Conservation (phyloP, 2,113 vertebrate species). For the Tricholaema leucomelas region DNA sequence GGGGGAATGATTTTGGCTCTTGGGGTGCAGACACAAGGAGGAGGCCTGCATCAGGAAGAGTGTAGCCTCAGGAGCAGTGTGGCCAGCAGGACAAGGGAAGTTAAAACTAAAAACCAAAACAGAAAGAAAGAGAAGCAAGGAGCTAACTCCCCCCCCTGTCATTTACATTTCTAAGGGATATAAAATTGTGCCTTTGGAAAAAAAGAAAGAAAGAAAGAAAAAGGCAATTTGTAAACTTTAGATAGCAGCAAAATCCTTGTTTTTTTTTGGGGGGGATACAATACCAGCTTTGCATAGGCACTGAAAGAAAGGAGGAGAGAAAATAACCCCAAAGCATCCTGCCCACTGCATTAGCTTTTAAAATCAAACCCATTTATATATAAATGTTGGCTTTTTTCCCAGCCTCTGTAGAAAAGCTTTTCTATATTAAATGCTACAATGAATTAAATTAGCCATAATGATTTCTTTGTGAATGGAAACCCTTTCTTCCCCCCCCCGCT, state of each 20-base stretch:
- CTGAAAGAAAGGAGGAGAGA: constrained; percentile 69
- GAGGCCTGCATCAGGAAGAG: too few relatives aligned
- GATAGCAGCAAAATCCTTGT: constrained; percentile 70
- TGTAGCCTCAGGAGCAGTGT: too few relatives aligned
- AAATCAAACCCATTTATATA: constrained; percentile 85
- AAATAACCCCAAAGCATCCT: constrained; percentile 76
- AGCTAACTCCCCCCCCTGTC: constrained; percentile 33
- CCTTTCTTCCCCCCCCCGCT: too few relatives aligned
- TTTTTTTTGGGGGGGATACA: constrained; percentile 66
- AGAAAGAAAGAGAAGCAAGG: constrained; percentile 9
- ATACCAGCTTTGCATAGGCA: constrained; percentile 62
- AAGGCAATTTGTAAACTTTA: constrained; percentile 74
- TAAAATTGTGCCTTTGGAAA: constrained; percentile 53
- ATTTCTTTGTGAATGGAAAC: constrained; percentile 85
- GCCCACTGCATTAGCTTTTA: constrained; percentile 79
- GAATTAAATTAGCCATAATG: constrained; percentile 86
- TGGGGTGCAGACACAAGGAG: not conserved
- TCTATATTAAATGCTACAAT: constrained; percentile 85
- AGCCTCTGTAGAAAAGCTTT: constrained; percentile 84
- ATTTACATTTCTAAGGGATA: constrained; percentile 71
- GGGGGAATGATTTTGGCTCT: not conserved
- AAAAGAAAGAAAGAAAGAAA: constrained; percentile 48
- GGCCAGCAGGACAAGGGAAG: too few relatives aligned
- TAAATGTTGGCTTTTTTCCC: constrained; percentile 83
- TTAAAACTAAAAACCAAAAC: not conserved